Evolutionary conservation across 2,113 vertebrate species (phyloP), one percentile per base, ranked within the genome.

Genomic region (Zootoca vivipara): DNA sequence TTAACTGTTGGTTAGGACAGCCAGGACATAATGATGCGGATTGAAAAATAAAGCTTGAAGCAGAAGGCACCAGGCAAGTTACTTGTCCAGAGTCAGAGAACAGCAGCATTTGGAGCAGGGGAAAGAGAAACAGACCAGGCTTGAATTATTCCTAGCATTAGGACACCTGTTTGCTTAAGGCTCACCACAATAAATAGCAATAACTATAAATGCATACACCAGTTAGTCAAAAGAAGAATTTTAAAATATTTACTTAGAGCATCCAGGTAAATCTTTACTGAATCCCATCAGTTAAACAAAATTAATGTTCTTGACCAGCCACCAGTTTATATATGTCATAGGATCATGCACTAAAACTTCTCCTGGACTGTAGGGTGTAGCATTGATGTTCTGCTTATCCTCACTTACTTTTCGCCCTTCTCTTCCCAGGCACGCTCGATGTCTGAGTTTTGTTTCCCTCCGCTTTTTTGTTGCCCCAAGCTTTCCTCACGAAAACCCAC

Each of bases 21-120:
- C 85, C 52, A 78, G 85, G 42, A 62, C 89, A 58, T 91, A 91
- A 86, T 78, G 90, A 88, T 40, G 69, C 80, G 72, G 89, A 85
- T 58, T 7, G 85, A 33, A 42, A 65, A 78, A 77, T 67, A 67
- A 42, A 78, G 40, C 62, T 46, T 38, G 33, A 64, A 64, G 38
- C 64, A 26, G 56, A 1, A 38, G 2, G 24, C 18, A 24, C 6
- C 22, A 38, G 56, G n/a, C 1, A 4, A 56, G 1, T 77, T 35
- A 35, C 4, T 40, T 42, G 35, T 1, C 18, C 20, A 16, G 26
- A 65, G 18, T 42, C 35, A 42, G 73, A 77, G 58, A 74, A 85
- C 7, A 5, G 24, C 18, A 22, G 35, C 22, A 65, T 64, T 64
- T 3, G 9, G 8, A 77, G 26, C 26, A 82, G 74, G 70, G 28